Base-by-base conservation (phyloP, 2,888 invertebrate genomes). In the Habrosyne pyritoides region DNA sequence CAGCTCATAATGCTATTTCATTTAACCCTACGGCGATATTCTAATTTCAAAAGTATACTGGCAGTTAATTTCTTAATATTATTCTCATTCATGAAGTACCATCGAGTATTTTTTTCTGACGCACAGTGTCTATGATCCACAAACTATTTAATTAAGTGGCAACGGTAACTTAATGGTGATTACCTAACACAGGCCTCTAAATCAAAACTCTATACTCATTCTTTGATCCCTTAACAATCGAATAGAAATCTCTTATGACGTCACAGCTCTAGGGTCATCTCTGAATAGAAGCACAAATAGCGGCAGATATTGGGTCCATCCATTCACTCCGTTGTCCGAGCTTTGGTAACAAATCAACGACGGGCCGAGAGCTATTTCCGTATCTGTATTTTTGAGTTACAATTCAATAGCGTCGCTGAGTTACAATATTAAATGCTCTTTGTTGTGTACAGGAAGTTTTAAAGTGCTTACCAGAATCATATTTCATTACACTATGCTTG, bases 271-370 rank as follows among this genome's bases (percentile, higher is more conserved):
- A 42, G n/a, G 42, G 42, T 42, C 42, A 42, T 18, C 18, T 42
- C 18, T 42, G 42, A 42, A 42, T 42, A 42, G 42, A 18, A 18
- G 42, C 18, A 42, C 42, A 42, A 42, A 42, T 42, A 42, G 14
- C 18, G 8, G 2, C 42, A 42, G 18, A 42, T 42, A 42, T 42
- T 42, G 42, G 42, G 42, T 42, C n/a, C 42, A 42, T 18, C 42
- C 18, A 42, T 42, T 42, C 42, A 18, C n/a, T 8, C 18, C 42
- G 18, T 14, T 18, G 42, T 42, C 42, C 18, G 18, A 33, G 42
- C 36, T 3, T 42, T n/a, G 36, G 36, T n/a, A n/a, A 42, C 36
- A 42, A 42, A 42, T 42, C 36, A 42, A 42, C 36, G 36, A 42
- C n/a, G 3, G 36, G 1, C 36, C 24, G 24, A 42, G 36, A 42